Percentiles rank a stretch among this genome's conserved stretches.
Conservation (phyloP, 2,797 vertebrate genomes). For the Gadopsis marmoratus region DNA sequence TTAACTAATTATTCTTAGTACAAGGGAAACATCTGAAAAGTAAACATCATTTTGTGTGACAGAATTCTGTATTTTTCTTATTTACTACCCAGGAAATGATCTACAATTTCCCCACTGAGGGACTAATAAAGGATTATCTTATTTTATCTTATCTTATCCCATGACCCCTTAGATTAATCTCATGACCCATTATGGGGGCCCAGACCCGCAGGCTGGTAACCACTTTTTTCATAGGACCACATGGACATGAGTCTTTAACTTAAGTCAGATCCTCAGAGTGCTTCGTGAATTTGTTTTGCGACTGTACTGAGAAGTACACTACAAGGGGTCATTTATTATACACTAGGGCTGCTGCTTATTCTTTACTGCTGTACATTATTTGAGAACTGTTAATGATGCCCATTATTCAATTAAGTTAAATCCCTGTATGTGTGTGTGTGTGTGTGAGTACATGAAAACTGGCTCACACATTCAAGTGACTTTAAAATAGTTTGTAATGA, state of each 20-base stretch:
- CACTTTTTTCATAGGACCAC: not conserved
- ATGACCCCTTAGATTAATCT: no score
- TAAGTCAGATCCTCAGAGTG: constrained; percentile 21
- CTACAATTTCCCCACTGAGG: no score
- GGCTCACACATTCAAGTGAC: constrained; percentile 33
- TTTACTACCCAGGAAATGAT: no score
- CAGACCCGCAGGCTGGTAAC: no score
- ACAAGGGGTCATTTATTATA: constrained; percentile 37
- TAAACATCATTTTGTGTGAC: no score
- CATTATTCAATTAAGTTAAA: constrained; percentile 76
- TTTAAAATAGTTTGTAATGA: constrained; percentile 72
- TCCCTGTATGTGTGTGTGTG: constrained; percentile 25
- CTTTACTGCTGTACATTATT: constrained; percentile 55
- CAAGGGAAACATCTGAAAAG: no score
- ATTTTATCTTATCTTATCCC: no score
- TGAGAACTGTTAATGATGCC: constrained; percentile 60
- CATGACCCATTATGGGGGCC: no score
- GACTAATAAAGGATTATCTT: no score
- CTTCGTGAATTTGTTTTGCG: constrained; percentile 29
- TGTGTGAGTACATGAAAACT: constrained; percentile 25
- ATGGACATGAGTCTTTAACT: not conserved
- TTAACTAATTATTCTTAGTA: no score
- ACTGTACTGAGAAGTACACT: not conserved
- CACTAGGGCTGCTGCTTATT: constrained; percentile 26
- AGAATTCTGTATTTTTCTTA: no score